phyloP scores from a whole-genome alignment of 2,113 vertebrate genomes.

The Triplophysa dalaica region DNA sequence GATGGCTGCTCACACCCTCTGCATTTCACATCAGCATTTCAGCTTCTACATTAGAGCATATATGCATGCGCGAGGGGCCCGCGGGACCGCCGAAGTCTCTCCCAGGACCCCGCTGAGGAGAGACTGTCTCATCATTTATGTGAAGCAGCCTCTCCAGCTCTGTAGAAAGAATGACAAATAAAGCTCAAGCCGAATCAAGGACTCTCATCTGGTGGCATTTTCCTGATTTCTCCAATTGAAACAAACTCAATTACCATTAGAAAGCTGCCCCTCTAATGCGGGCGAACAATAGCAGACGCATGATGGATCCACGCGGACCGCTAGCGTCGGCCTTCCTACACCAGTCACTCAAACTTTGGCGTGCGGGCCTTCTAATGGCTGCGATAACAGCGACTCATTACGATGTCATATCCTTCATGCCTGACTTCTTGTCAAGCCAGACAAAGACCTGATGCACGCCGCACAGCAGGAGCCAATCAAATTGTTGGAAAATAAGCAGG shows the following conservation, averaged over 20 bases:
- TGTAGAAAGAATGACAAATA: slow-evolving; percentile 76
- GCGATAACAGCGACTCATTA: slow-evolving; percentile 70
- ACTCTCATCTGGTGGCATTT: slow-evolving; percentile 80
- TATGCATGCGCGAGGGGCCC: background rate
- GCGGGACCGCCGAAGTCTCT: slow-evolving; percentile 22
- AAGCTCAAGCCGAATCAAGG: slow-evolving; percentile 80
- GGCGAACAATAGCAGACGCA: slow-evolving; percentile 75
- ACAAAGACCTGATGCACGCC: slow-evolving; percentile 74
- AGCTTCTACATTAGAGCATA: slow-evolving; percentile 42
- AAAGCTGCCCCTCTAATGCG: slow-evolving; percentile 85
- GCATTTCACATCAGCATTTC: slow-evolving; percentile 58
- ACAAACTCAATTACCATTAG: slow-evolving; percentile 90
- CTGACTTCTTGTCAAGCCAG: slow-evolving; percentile 71
- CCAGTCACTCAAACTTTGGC: slow-evolving; percentile 70
- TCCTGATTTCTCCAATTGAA: slow-evolving; percentile 75
- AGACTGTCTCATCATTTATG: slow-evolving; percentile 76
- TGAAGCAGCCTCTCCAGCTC: slow-evolving; percentile 68
- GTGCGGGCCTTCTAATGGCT: slow-evolving; percentile 68
- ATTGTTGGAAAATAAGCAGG: slow-evolving; percentile 47
- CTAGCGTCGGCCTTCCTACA: slow-evolving; percentile 28
- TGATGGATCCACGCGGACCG: slow-evolving; percentile 63
- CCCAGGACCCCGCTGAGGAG: slow-evolving; percentile 50
- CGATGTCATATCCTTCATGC: slow-evolving; percentile 76
- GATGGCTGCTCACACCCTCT: slow-evolving; percentile 66
- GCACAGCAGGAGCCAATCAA: slow-evolving; percentile 50